Base-by-base conservation (phyloP, 2,888 invertebrate species). In the Hemistola chrysoprasaria region DNA sequence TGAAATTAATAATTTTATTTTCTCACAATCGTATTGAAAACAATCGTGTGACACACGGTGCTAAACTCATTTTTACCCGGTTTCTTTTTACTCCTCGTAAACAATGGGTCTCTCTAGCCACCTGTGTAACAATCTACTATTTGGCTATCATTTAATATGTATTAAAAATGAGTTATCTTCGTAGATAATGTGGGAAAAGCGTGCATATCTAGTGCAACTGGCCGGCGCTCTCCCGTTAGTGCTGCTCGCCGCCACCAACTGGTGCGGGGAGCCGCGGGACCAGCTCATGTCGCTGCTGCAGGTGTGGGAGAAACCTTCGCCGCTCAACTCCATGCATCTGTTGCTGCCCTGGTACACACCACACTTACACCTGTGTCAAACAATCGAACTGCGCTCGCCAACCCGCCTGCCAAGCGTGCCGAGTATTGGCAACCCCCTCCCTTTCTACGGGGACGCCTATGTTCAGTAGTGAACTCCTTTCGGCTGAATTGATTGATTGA, bases 301-400 rank as follows among this genome's bases (percentile, higher is more conserved):
- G 25, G 91, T 93, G n/a, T 99, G 99, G 98, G 90, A 91, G 50
- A 93, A 94, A 2, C 90, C 98, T 21, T 92, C 94, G 37, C 97
- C 98, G 0, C 91, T 97, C 41, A 95, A 97, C 82, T 97, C 98
- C 0, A 90, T 99, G 64, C 97, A 98, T 73, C 86, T 99, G 37
- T 90, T 99, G 37, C 80, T 99, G 50, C 98, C 99, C 11, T 95
- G 97, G 96, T 97, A 84, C n/a, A n/a, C n/a, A n/a, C n/a, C n/a
- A n/a, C n/a, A n/a, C n/a, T n/a, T n/a, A n/a, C n/a, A n/a, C n/a
- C 54, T 56, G 50, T 8, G 7, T 8, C 11, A 11, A 23, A 2
- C 11, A 16, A 11, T 27, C 10, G 7, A 11, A 7, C 16, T 2
- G 27, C 3, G 16, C 3, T 10, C 6, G 5, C 2, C 8, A n/a